phyloP scores from a whole-genome alignment of 2,888 invertebrate species.

The Dimorphilus gyrociliatus region DNA sequence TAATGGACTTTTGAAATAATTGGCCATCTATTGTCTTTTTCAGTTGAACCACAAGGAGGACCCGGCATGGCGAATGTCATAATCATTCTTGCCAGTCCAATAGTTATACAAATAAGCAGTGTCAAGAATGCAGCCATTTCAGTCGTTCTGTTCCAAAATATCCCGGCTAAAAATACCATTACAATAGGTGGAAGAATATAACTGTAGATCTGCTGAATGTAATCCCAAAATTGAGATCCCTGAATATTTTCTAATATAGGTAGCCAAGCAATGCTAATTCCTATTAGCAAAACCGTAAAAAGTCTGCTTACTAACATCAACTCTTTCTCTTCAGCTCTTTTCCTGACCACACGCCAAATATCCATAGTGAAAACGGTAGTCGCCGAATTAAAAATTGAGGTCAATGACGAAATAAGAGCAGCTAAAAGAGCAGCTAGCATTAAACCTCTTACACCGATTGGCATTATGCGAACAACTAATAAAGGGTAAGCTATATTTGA shows the following conservation, averaged over 20 bases:
- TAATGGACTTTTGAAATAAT: conserved; percentile 9
- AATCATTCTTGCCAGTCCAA: background rate
- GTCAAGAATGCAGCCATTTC: conserved; percentile 16
- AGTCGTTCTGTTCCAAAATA: conserved; percentile 31
- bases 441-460: conserved; percentile 12
- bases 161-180: conserved; percentile 26
- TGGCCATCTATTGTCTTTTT: background rate
- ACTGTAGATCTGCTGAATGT: conserved; percentile 30
- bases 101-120: background rate
- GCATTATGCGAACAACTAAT: conserved; percentile 8
- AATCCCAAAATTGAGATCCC: conserved; percentile 32
- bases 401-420: conserved; percentile 39
- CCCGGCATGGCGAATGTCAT: too few species aligned
- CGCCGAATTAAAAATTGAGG: conserved; percentile 41
- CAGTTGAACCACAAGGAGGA: too few species aligned
- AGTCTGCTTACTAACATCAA: conserved; percentile 16
- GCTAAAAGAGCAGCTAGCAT: conserved; percentile 40
- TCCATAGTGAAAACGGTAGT: conserved; percentile 39
- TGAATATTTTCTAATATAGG: conserved; percentile 34
- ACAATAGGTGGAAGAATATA: conserved; percentile 36
- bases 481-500: conserved; percentile 13
- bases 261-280: conserved; percentile 30
- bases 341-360: conserved; percentile 22
- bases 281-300: conserved; percentile 20
- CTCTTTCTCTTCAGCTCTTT: too few species aligned